phyloP scores from a whole-genome alignment of 2,888 invertebrate genomes.

The Rapana venosa region DNA sequence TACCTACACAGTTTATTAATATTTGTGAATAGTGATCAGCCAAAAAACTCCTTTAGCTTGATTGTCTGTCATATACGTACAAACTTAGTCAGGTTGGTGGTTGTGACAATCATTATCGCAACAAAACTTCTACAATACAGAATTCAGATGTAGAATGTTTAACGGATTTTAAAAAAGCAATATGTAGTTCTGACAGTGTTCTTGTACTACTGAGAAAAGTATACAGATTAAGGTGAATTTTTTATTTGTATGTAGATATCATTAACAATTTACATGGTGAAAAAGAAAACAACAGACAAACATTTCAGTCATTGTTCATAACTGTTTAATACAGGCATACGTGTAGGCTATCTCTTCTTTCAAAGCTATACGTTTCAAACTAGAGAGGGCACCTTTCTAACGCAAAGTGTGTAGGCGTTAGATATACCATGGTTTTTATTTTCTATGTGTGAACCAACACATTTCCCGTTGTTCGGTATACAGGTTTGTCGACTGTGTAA shows the following conservation, averaged over 20 bases:
- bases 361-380: not conserved
- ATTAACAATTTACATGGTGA: not conserved
- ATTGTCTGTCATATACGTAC: not conserved
- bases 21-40: not conserved
- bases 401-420: not conserved
- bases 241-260: not conserved
- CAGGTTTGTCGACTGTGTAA: slow-evolving; percentile 5
- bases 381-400: not conserved
- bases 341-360: not conserved
- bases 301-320: not conserved
- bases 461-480: slow-evolving; percentile 19
- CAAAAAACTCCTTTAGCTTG: not conserved
- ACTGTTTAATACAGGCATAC: not conserved
- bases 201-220: not conserved
- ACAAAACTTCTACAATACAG: not conserved
- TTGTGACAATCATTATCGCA: slow-evolving; percentile 26
- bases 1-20: not conserved
- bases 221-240: not conserved
- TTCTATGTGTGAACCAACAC: slow-evolving; percentile 14
- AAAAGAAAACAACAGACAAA: too few species aligned
- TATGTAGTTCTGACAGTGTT: not conserved
- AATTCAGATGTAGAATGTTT: not conserved
- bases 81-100: not conserved
- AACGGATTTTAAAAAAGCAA: too few species aligned
- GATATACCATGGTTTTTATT: not conserved